Percentiles rank a stretch among this genome's conserved stretches.
phyloP scores from a whole-genome alignment of 2,113 vertebrate species.

The Tragulus kanchil region DNA sequence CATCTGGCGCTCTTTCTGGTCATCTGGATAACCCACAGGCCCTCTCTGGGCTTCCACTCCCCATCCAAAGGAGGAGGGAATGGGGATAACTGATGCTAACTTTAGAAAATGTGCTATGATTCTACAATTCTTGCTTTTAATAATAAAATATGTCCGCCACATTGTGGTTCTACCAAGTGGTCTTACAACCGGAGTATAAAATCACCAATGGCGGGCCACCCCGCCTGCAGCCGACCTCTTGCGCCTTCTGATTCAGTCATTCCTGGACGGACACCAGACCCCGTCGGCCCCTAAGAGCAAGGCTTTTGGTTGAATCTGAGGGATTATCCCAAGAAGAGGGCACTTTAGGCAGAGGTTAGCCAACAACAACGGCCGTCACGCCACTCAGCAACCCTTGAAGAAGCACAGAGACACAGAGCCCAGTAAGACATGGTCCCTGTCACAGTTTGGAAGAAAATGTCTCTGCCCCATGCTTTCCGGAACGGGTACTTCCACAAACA shows the following conservation, averaged over 20 bases:
- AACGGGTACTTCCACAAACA: neutral
- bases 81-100: neutral
- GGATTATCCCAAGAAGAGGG: no score
- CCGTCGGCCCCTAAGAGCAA: neutral
- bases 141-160: neutral
- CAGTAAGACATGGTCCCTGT: neutral
- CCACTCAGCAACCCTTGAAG: neutral
- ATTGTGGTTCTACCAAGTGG: neutral
- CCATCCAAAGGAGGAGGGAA: neutral
- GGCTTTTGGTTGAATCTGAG: neutral
- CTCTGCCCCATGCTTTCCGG: neutral
- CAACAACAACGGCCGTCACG: neutral
- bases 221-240: neutral
- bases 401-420: neutral
- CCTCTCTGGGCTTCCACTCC: neutral
- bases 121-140: neutral
- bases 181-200: neutral
- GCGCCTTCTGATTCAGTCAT: neutral
- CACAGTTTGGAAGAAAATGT: neutral
- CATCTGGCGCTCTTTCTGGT: fast-evolving
- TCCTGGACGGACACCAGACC: neutral
- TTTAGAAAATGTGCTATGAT: neutral
- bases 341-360: neutral
- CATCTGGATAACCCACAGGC: neutral
- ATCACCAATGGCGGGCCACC: no score